Base-by-base conservation (phyloP, 2,888 invertebrate species). In the Drymonia ruficornis region DNA sequence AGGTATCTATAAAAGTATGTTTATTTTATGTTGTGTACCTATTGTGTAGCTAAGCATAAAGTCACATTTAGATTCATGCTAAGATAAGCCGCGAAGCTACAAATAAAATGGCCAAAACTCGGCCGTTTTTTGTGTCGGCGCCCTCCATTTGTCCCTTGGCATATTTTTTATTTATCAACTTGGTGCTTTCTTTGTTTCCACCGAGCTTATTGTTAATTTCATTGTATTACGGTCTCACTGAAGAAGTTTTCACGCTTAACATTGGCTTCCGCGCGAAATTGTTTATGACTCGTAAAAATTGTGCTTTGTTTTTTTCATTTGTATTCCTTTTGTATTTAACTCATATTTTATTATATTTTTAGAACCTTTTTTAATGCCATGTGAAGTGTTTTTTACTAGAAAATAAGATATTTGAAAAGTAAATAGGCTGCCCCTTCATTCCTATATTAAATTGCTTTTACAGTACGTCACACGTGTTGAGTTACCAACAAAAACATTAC, bases 81-180 rank as follows among this genome's bases (percentile, higher is more conserved):
- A 52, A 61, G 57, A 65, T 45, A 61, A 62, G 56, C 62, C 67
- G 57, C 61, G 44, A 64, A 76, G 72, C 67, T 67, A 61, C 73
- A 72, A 70, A 47, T 34, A 18, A 74, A 76, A 76, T 72, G 64
- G 59, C 72, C 61, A 52, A 71, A 76, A 70, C 56, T 75, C 74
- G 70, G 65, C 65, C 66, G 64, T 72, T 78, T 75, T 75, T 65
- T 67, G 67, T 72, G 63, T 55, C 61, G 53, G 61, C 63, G 61
- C 59, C 69, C 67, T 70, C 67, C 72, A 80, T 81, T 80, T 76
- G 78, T 83, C 81, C 81, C 82, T 77, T 74, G 80, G 72, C 70
- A 73, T 79, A 80, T 78, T 82, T 81, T 83, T 81, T 81, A 82
- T 83, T 82, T 78, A 80, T 78, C 76, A 82, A 81, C 74, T 80